Percentiles rank a stretch among this genome's conserved stretches.
phyloP scores from a whole-genome alignment of 2,797 vertebrate species.

The Tadarida brasiliensis region DNA sequence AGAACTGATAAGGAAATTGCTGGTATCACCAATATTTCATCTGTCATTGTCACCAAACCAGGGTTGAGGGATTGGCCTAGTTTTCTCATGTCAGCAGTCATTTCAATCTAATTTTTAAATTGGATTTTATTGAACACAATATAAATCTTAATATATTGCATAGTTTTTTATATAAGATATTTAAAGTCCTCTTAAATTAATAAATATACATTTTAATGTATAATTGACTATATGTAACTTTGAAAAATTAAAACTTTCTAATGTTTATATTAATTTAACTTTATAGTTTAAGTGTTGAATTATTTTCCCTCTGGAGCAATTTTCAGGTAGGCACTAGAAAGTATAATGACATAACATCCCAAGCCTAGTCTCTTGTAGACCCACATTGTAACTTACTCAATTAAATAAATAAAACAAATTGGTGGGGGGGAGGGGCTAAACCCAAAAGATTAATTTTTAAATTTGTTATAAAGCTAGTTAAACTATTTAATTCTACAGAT shows the following conservation, averaged over 20 bases:
- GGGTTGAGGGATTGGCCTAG: neutral
- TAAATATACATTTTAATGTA: constrained; percentile 4
- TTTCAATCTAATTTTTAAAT: neutral
- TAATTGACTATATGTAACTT: neutral
- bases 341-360: neutral
- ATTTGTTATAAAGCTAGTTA: constrained; percentile 36
- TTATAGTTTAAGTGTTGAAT: neutral
- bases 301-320: neutral
- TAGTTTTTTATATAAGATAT: neutral
- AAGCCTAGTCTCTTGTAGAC: neutral
- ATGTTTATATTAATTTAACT: constrained; percentile 18
- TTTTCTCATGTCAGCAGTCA: neutral
- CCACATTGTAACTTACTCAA: neutral
- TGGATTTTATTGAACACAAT: neutral
- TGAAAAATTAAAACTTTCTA: constrained; percentile 24
- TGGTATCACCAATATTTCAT: neutral
- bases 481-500: neutral
- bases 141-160: neutral
- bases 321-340: neutral
- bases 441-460: neutral
- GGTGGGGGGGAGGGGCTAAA: neutral
- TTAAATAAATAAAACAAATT: constrained; percentile 39
- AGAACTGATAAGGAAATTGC: neutral
- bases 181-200: neutral
- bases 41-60: neutral